phyloP scores from a whole-genome alignment of 2,888 invertebrate species.

The Nomada fabriciana region DNA sequence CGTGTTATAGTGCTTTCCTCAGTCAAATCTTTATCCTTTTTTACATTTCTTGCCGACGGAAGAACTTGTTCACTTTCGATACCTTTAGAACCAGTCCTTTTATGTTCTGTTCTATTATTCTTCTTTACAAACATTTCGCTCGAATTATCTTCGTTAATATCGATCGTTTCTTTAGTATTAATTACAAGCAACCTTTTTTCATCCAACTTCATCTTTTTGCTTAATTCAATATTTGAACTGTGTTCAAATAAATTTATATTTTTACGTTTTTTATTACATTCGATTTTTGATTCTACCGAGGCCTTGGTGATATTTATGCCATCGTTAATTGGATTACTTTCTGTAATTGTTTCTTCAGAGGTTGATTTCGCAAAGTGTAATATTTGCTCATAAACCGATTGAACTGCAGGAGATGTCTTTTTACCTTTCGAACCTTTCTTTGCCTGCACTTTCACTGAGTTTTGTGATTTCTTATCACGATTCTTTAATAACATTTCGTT shows the following conservation, averaged over 20 bases:
- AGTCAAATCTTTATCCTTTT: not conserved
- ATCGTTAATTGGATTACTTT: not conserved
- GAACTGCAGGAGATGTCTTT: conserved; percentile 22
- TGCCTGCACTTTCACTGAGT: not conserved
- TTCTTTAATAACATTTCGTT: not conserved
- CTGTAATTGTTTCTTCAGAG: not conserved
- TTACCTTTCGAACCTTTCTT: conserved; percentile 26
- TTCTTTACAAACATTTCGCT: not conserved
- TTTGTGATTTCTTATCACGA: conserved; percentile 24
- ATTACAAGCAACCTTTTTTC: conserved; percentile 9
- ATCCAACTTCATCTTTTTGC: conserved; percentile 39
- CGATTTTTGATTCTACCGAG: conserved; percentile 19
- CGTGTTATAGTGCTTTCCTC: not conserved
- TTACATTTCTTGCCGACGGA: not conserved
- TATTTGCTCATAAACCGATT: conserved; percentile 60
- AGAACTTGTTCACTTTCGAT: conserved; percentile 2
- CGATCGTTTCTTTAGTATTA: not conserved
- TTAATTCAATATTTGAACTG: conserved; percentile 17
- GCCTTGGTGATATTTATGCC: conserved; percentile 14
- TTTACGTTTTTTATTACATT: conserved; percentile 47
- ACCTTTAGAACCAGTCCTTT: conserved; percentile 6
- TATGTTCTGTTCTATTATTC: conserved; percentile 7
- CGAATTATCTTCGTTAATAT: not conserved
- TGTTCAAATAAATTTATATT: conserved; percentile 45
- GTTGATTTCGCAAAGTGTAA: conserved; percentile 36